phyloP scores from a whole-genome alignment of 2,113 vertebrate species.

The Dicaeum eximium region DNA sequence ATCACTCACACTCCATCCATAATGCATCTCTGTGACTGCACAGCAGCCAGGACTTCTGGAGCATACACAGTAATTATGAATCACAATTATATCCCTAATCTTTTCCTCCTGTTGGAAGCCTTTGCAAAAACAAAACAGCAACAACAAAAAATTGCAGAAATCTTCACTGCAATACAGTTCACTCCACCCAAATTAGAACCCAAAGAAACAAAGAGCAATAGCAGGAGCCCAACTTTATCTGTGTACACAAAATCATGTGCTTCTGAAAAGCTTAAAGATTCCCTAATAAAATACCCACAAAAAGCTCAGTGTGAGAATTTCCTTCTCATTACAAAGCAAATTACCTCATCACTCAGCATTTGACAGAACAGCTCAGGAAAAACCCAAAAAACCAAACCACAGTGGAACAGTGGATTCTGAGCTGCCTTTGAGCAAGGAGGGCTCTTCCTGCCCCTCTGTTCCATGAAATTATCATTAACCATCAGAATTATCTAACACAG shows the following conservation, averaged over 20 bases:
- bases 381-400: not conserved
- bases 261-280: not conserved
- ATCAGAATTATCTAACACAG: not conserved
- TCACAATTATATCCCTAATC: not conserved
- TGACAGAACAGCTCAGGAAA: not conserved
- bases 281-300: not conserved
- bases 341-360: not conserved
- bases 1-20: slow-evolving; percentile 3
- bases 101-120: not conserved
- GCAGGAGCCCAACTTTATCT: not conserved
- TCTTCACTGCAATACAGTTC: not conserved
- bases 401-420: not conserved
- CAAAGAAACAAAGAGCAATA: not conserved
- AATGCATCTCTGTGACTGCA: slow-evolving; percentile 1
- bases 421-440: not conserved
- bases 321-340: not conserved
- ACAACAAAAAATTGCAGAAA: not conserved
- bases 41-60: not conserved
- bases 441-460: not conserved
- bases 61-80: slow-evolving; percentile 6
- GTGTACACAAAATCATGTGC: not conserved
- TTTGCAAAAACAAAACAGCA: not conserved
- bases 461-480: not conserved
- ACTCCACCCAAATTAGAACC: not conserved
- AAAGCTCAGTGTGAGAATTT: not conserved